phyloP scores from a whole-genome alignment of 2,113 vertebrate genomes.

The Brachionichthys hirsutus region DNA sequence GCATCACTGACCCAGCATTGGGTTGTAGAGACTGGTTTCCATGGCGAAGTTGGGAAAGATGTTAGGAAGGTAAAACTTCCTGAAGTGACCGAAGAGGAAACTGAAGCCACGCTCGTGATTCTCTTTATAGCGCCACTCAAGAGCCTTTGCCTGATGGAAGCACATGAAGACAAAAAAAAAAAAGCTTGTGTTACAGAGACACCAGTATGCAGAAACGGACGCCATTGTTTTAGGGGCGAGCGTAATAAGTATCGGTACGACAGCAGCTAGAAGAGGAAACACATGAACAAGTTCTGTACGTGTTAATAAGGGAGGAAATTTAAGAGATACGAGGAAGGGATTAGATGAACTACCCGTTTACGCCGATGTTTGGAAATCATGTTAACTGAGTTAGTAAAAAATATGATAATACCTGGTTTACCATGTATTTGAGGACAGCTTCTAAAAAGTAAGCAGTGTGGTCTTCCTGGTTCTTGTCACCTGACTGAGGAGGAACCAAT shows the following conservation, averaged over 20 bases:
- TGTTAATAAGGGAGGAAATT: slow-evolving; percentile 1
- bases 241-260: slow-evolving; percentile 39
- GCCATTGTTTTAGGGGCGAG: slow-evolving; percentile 57
- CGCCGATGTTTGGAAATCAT: background rate
- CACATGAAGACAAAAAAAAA: slow-evolving; percentile 31
- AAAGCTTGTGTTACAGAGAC: slow-evolving; percentile 35
- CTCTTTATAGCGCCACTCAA: slow-evolving; percentile 98
- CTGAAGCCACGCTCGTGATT: slow-evolving; percentile 98
- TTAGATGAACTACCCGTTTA: background rate
- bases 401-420: slow-evolving; percentile 91
- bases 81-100: slow-evolving; percentile 97
- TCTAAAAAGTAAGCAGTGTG: slow-evolving; percentile 97
- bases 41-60: slow-evolving; percentile 98
- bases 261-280: slow-evolving; percentile 27
- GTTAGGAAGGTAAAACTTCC: slow-evolving; percentile 97
- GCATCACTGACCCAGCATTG: slow-evolving; percentile 87
- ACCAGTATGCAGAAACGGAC: slow-evolving; percentile 41
- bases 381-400: slow-evolving; percentile 74
- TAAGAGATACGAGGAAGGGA: slow-evolving; percentile 5
- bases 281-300: slow-evolving; percentile 10
- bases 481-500: slow-evolving; percentile 94
- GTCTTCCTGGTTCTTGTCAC: slow-evolving; percentile 98
- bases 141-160: slow-evolving; percentile 89
- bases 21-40: slow-evolving; percentile 94
- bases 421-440: slow-evolving; percentile 98